These are phyloP conservation scores for Liolophura sinensis DNA, from an alignment of 1,140 invertebrate species.

Conservation along the genomic window DNA sequence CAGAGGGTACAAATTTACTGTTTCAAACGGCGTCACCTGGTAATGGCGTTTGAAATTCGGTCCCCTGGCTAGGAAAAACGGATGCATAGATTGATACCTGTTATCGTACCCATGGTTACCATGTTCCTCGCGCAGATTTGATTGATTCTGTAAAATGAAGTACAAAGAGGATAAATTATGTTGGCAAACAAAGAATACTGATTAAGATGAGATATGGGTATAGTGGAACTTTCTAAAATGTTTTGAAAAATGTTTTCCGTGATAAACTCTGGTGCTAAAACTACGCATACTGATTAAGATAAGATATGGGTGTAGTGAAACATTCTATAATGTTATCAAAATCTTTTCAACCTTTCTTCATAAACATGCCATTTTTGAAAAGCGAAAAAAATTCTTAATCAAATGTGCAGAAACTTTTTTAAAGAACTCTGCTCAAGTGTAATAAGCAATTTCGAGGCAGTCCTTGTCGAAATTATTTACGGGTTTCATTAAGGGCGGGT, in stretches of 20 bases:
- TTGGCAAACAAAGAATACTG: background rate
- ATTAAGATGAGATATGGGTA: background rate
- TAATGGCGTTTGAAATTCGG: conserved; percentile 65
- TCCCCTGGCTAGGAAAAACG: conserved; percentile 71
- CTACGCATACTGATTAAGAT: too few relatives aligned
- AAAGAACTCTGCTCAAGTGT: too few relatives aligned
- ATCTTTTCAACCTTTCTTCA: too few relatives aligned
- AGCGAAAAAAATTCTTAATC: too few relatives aligned
- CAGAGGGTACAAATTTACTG: conserved; percentile 69
- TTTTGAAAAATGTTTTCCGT: background rate
- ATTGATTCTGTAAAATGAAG: conserved; percentile 12
- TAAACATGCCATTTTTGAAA: too few relatives aligned
- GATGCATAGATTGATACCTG: conserved; percentile 64
- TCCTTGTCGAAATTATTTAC: too few relatives aligned
- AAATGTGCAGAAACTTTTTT: background rate
- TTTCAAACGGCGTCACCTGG: conserved; percentile 63
- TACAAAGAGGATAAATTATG: background rate
- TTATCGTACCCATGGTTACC: conserved; percentile 75
- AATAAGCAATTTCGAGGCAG: too few relatives aligned
- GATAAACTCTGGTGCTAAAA: too few relatives aligned
- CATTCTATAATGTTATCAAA: too few relatives aligned
- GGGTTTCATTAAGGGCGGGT: too few relatives aligned
- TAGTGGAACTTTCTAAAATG: background rate
- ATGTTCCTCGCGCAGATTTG: background rate
- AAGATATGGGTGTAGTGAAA: too few relatives aligned